A percentile compares a stretch with the other conserved stretches of the same genome.
These are phyloP conservation scores for Leuciscus idus DNA, from an alignment of 2,113 vertebrate species.

Conservation along the genomic window DNA sequence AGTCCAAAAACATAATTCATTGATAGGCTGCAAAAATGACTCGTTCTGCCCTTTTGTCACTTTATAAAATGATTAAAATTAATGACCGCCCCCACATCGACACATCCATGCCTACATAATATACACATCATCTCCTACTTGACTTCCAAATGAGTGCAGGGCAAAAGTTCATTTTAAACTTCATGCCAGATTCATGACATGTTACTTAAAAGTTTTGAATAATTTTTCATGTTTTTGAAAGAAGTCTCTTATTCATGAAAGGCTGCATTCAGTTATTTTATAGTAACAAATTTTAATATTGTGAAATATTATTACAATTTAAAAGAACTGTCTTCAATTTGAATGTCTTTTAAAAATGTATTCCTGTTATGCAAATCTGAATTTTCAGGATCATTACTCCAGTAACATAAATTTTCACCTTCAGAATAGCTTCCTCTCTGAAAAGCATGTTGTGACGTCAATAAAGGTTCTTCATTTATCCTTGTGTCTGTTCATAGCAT, in stretches of 20 bases:
- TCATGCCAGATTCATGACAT: background rate
- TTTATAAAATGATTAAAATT: background rate
- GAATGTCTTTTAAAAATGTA: too few species aligned
- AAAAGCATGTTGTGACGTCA: background rate
- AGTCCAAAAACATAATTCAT: background rate
- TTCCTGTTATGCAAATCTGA: too few species aligned
- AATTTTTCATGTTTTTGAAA: too few species aligned
- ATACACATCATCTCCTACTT: background rate
- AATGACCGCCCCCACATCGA: background rate
- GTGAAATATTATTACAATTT: too few species aligned
- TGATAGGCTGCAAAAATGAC: background rate
- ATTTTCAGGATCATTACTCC: too few species aligned
- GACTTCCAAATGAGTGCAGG: background rate
- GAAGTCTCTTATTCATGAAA: too few species aligned
- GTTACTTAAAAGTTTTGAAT: background rate
- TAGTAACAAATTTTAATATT: too few species aligned
- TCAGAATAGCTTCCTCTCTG: background rate
- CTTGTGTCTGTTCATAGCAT: background rate
- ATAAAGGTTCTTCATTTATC: background rate
- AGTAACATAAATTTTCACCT: background rate
- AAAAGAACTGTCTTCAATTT: too few species aligned
- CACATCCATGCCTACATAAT: constrained; percentile 1
- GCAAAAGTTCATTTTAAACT: background rate
- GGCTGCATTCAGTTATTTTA: too few species aligned
- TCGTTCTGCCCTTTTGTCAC: constrained; percentile 1